phyloP scores from a whole-genome alignment of 2,113 vertebrate species.

The Rallus limicola region DNA sequence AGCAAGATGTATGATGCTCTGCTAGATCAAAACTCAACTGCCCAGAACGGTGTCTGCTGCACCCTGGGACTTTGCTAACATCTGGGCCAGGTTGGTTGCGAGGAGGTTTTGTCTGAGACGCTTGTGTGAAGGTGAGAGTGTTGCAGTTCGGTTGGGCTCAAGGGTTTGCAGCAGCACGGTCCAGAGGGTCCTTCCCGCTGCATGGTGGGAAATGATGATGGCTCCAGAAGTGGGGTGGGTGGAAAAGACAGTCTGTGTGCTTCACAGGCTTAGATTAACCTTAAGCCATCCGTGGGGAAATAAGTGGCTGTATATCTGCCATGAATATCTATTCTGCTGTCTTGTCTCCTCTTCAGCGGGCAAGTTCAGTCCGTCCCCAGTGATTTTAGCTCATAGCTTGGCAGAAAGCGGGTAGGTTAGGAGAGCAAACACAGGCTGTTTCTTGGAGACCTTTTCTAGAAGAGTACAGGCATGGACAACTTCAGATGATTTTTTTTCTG shows the following conservation, averaged over 20 bases:
- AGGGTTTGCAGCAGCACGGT: neutral
- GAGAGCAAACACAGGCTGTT: neutral
- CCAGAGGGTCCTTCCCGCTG: neutral
- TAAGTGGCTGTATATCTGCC: neutral
- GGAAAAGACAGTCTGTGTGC: neutral
- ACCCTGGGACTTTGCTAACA: neutral
- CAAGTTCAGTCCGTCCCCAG: neutral
- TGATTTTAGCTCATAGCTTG: neutral
- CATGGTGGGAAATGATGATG: neutral
- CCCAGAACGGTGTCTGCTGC: neutral
- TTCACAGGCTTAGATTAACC: neutral
- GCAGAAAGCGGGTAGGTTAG: neutral
- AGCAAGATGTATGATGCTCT: neutral
- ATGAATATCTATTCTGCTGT: neutral
- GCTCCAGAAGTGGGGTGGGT: neutral
- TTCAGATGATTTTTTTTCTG: neutral
- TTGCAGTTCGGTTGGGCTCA: neutral
- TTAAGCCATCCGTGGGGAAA: neutral
- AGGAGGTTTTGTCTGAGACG: neutral
- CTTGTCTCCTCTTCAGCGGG: neutral
- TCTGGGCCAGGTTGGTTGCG: neutral
- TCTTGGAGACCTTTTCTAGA: neutral
- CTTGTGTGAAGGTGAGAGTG: neutral
- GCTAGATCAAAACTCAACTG: neutral
- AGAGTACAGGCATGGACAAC: neutral